Percentiles rank a stretch among this genome's conserved stretches.
These are phyloP conservation scores for Dolichotis patagonum DNA, from an alignment of 2,113 vertebrate genomes.

Conservation along the genomic window DNA sequence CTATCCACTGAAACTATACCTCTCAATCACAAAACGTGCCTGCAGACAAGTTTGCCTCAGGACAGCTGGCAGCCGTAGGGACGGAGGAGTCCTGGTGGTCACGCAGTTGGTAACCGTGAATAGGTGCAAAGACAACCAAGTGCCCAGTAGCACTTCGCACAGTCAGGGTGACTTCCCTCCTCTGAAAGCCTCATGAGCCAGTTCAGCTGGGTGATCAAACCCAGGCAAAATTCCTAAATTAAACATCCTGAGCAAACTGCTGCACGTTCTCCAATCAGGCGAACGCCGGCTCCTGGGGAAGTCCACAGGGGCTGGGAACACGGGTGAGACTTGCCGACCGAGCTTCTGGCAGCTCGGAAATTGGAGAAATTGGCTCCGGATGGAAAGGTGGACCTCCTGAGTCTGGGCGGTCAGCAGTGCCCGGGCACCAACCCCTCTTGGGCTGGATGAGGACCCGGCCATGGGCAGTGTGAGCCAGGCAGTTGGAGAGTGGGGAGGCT, in stretches of 20 bases:
- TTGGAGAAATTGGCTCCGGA: no score
- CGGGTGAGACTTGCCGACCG: no score
- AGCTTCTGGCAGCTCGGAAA: no score
- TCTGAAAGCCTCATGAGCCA: no score
- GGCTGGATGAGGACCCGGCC: not conserved
- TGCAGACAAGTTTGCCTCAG: not conserved
- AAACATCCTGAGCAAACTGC: no score
- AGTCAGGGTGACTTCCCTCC: no score
- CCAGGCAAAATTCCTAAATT: no score
- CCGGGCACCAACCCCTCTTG: accelerated
- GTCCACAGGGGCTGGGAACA: no score
- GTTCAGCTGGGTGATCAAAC: no score
- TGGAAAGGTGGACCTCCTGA: not conserved
- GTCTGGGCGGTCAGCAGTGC: no score
- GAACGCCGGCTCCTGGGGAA: no score
- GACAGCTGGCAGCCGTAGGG: not conserved
- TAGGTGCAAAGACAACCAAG: not conserved
- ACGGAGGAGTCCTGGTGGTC: not conserved
- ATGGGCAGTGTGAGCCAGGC: accelerated
- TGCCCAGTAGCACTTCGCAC: not conserved
- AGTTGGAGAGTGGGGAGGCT: not conserved
- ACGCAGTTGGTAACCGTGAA: not conserved
- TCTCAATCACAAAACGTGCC: not conserved
- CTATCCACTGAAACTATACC: not conserved
- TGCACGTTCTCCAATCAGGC: no score